These are phyloP conservation scores for Brachionus koreanus DNA, from an alignment of 1,140 invertebrate species.

Conservation along the genomic window DNA sequence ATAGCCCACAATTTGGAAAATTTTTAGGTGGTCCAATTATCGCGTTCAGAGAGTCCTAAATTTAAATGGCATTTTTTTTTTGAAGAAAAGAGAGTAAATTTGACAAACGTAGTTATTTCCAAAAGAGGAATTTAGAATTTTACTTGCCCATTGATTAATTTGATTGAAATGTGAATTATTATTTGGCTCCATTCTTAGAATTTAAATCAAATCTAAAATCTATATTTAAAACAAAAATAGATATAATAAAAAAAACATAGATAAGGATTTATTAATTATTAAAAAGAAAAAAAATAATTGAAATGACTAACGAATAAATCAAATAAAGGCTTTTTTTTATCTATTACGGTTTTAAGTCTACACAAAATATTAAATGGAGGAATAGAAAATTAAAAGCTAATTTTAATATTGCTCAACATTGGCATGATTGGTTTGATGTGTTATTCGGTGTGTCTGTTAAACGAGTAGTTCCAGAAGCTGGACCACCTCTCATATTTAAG, in stretches of 20 bases:
- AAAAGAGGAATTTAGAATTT: background rate
- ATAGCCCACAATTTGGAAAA: constrained; percentile 44
- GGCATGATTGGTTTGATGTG: constrained; percentile 15
- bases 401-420: background rate
- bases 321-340: background rate
- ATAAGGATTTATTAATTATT: background rate
- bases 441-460: constrained; percentile 14
- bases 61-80: background rate
- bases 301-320: background rate
- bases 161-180: background rate
- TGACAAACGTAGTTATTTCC: background rate
- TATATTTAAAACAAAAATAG: background rate
- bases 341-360: background rate
- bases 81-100: background rate
- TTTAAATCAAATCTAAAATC: too few species aligned
- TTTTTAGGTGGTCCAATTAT: constrained; percentile 38
- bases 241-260: background rate
- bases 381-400: background rate
- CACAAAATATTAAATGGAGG: background rate
- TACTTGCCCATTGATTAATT: constrained; percentile 10
- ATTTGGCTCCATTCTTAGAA: background rate
- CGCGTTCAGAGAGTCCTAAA: background rate
- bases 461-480: background rate
- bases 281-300: background rate
- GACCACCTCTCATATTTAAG: constrained; percentile 7